These are phyloP conservation scores for Catharus ustulatus DNA, from an alignment of 2,797 vertebrate species.

Conservation along the genomic window DNA sequence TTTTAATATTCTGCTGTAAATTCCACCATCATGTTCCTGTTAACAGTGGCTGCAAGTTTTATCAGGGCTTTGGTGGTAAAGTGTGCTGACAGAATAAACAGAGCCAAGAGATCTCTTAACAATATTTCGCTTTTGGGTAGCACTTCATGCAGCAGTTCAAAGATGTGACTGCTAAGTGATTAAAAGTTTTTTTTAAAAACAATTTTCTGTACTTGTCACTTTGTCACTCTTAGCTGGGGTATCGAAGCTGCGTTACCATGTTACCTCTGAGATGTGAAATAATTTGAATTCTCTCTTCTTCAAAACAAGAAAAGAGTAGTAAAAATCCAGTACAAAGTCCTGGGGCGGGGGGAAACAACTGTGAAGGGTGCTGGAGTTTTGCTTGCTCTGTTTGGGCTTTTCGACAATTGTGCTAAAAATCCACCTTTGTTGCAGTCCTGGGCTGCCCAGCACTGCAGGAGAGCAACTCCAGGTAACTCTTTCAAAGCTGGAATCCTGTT, in stretches of 20 bases:
- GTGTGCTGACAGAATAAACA: background rate
- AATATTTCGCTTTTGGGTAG: background rate
- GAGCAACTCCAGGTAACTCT: background rate
- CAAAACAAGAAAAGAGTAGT: background rate
- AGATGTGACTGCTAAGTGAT: background rate
- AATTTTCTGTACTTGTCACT: background rate
- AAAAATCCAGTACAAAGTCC: background rate
- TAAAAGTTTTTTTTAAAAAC: background rate
- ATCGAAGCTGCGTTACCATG: accelerated
- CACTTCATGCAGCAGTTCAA: background rate
- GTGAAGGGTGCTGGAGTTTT: background rate
- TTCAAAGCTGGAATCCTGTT: accelerated
- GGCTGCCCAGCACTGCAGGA: background rate
- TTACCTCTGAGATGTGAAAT: constrained; percentile 7
- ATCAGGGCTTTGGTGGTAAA: constrained; percentile 14
- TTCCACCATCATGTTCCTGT: background rate
- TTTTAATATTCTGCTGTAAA: constrained; percentile 47
- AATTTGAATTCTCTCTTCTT: background rate
- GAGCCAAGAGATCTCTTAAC: background rate
- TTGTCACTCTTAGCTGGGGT: background rate
- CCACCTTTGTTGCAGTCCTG: background rate
- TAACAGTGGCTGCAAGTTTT: constrained; percentile 2
- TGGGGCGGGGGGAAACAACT: background rate
- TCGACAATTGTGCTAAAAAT: background rate
- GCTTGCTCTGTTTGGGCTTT: background rate